Evolutionary conservation across 2,888 invertebrate species (phyloP).

Genomic region (Dryomyza anilis): DNA sequence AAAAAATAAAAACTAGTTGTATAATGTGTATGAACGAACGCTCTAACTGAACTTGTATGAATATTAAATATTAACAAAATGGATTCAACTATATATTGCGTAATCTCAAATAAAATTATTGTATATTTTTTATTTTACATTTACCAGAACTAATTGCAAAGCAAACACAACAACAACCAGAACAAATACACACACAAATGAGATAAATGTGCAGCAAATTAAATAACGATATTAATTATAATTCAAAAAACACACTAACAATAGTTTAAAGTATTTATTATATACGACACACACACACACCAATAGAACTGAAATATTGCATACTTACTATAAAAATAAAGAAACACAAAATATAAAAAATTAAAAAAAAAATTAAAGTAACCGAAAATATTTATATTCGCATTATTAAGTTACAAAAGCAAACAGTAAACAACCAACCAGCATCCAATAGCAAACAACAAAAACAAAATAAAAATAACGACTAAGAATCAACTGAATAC

Average conservation of each 20-base stretch:
- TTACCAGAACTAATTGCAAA: conserved; percentile 24
- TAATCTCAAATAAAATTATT: conserved; percentile 23
- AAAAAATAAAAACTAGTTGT: too few species aligned
- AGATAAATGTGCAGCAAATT: conserved; percentile 13
- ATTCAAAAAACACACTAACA: conserved; percentile 20
- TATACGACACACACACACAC: conserved; percentile 23
- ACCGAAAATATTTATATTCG: conserved; percentile 32
- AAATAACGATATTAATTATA: conserved; percentile 19
- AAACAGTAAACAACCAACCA: conserved; percentile 12
- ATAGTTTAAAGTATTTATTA: conserved; percentile 25
- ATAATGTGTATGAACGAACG: conserved; percentile 24
- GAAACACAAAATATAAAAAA: too few species aligned
- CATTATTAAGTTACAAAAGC: conserved; percentile 34
- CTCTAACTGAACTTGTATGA: conserved; percentile 24
- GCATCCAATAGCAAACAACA: conserved; percentile 26
- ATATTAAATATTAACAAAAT: conserved; percentile 25
- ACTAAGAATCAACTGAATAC: conserved; percentile 27
- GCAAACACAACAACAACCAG: too few species aligned
- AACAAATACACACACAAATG: not conserved
- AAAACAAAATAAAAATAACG: conserved; percentile 24
- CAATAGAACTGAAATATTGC: conserved; percentile 34
- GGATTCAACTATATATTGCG: conserved; percentile 28
- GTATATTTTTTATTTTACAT: conserved; percentile 31
- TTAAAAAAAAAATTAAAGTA: conserved; percentile 30
- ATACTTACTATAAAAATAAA: too few species aligned